These are phyloP conservation scores for Megaceryle torquata DNA, from an alignment of 2,113 vertebrate species.

Conservation along the genomic window DNA sequence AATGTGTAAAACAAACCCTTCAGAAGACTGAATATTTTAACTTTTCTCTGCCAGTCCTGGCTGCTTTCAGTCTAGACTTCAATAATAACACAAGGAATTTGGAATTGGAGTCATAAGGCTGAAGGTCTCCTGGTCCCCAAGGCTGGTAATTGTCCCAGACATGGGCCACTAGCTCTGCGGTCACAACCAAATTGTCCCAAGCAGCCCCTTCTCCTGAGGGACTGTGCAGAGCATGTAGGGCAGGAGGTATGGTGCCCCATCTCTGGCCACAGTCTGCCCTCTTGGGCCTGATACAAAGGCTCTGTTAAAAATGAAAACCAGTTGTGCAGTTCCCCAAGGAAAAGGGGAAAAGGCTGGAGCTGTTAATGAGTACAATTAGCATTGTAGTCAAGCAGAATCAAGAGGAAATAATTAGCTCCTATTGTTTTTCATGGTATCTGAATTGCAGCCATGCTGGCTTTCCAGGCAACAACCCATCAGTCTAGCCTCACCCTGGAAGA, in stretches of 20 bases:
- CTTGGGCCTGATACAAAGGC: background rate
- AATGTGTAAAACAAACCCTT: background rate
- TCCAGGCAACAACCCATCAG: background rate
- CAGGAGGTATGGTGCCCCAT: background rate
- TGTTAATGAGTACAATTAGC: conserved; percentile 62
- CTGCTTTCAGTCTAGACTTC: background rate
- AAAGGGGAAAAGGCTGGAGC: conserved; percentile 34
- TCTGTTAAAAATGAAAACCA: conserved; percentile 6
- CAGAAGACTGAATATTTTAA: background rate
- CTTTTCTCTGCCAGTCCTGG: background rate
- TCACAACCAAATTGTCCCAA: background rate
- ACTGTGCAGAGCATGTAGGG: fast-evolving
- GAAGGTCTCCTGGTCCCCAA: background rate
- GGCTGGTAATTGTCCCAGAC: background rate
- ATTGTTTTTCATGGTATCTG: background rate
- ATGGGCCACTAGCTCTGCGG: background rate
- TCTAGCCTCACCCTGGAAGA: background rate
- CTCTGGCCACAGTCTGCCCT: background rate
- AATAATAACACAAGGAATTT: background rate
- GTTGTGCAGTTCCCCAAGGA: background rate
- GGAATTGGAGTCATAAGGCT: background rate
- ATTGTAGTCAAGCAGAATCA: conserved; percentile 51
- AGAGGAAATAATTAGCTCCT: conserved; percentile 57
- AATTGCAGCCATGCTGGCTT: conserved; percentile 13
- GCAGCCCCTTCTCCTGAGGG: background rate